Evolutionary conservation across 2,797 vertebrate genomes (phyloP).

Genomic region (Artibeus jamaicensis): DNA sequence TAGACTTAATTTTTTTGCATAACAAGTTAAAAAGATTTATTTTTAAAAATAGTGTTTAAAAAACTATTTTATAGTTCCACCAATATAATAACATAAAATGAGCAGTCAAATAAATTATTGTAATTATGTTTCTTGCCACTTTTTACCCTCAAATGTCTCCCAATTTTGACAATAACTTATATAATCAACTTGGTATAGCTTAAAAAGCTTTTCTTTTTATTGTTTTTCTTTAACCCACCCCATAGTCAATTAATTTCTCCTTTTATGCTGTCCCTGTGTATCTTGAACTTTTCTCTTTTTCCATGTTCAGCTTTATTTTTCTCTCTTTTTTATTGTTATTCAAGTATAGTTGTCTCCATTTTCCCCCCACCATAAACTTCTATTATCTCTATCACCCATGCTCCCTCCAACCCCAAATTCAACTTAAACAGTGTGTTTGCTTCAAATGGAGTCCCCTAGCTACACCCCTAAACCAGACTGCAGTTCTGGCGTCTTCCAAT

Average conservation of each 20-base stretch:
- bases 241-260: not conserved
- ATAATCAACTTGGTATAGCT: not conserved
- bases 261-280: not conserved
- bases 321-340: no score
- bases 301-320: no score
- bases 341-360: no score
- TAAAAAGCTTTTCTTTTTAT: not conserved
- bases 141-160: not conserved
- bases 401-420: not conserved
- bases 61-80: not conserved
- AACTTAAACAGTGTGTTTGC: not conserved
- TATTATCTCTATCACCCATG: not conserved
- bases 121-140: not conserved
- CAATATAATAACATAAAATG: not conserved
- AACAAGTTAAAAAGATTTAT: not conserved
- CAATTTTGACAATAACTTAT: not conserved
- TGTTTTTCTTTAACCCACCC: not conserved
- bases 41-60: not conserved
- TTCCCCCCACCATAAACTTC: no score
- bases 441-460: not conserved
- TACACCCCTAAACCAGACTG: not conserved
- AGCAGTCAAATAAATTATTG: not conserved
- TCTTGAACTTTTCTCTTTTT: not conserved
- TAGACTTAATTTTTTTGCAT: not conserved
- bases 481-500: not conserved